phyloP scores from a whole-genome alignment of 2,888 invertebrate species.

The Drosophila rellima region DNA sequence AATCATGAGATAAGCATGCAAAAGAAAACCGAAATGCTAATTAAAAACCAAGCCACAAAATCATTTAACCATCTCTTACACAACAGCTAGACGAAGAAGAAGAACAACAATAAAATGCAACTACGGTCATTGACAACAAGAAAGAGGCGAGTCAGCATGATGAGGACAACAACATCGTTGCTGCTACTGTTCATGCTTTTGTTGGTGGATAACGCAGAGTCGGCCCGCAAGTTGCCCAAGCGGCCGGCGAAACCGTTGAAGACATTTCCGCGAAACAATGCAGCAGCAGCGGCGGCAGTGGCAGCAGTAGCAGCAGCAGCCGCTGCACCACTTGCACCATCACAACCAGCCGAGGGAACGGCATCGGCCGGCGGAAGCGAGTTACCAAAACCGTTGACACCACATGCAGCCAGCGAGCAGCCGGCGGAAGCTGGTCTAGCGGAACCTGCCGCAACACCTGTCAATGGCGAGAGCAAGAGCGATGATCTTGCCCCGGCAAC shows the following conservation, averaged over 20 bases:
- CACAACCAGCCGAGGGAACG: slow-evolving; percentile 42
- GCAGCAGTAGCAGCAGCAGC: slow-evolving; percentile 18
- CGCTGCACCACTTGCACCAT: slow-evolving; percentile 20
- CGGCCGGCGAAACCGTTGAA: slow-evolving; percentile 85
- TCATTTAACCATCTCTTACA: slow-evolving; percentile 52
- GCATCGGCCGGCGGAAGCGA: slow-evolving; percentile 75
- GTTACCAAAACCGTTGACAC: slow-evolving; percentile 83
- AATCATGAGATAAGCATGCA: slow-evolving; percentile 77
- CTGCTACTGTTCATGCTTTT: slow-evolving; percentile 62
- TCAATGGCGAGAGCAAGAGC: slow-evolving; percentile 71
- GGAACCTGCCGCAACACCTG: slow-evolving; percentile 54
- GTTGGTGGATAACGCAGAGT: slow-evolving; percentile 73
- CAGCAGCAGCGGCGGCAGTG: slow-evolving; percentile 79
- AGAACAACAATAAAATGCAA: slow-evolving; percentile 51
- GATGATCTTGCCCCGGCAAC: slow-evolving; percentile 63
- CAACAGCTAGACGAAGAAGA: slow-evolving; percentile 21
- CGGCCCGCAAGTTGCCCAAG: slow-evolving; percentile 83
- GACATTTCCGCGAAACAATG: slow-evolving; percentile 85
- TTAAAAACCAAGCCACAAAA: slow-evolving; percentile 74
- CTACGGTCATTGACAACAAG: slow-evolving; percentile 72
- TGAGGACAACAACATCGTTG: slow-evolving; percentile 46
- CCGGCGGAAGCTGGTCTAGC: slow-evolving; percentile 75
- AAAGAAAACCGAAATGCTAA: slow-evolving; percentile 68
- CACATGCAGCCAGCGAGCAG: slow-evolving; percentile 64
- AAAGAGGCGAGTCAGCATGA: slow-evolving; percentile 72